Conservation (phyloP, 2,113 vertebrate species). For the Oophaga pumilio region DNA sequence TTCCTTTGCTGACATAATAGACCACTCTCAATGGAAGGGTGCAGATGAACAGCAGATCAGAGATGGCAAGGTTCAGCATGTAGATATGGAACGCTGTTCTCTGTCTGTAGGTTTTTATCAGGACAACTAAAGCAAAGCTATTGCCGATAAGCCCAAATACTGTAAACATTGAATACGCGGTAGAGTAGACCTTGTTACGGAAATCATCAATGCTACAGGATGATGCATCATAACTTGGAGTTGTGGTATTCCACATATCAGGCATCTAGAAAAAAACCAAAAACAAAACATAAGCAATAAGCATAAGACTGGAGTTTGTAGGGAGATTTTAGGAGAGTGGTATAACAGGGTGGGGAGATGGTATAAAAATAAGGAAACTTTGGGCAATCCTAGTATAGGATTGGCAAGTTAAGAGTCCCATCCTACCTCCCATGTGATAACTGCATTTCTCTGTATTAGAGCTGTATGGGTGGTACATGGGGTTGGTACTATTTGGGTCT, state of each 20-base stretch:
- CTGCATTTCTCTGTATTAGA: too few species aligned
- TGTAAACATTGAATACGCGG: slow-evolving; percentile 85
- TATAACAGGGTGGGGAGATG: too few species aligned
- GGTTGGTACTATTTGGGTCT: too few species aligned
- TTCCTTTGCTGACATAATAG: slow-evolving; percentile 85
- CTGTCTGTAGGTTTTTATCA: slow-evolving; percentile 78
- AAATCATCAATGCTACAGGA: slow-evolving; percentile 84
- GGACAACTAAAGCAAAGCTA: slow-evolving; percentile 80
- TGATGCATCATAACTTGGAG: slow-evolving; percentile 39
- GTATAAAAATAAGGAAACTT: too few species aligned
- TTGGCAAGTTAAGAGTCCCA: too few species aligned
- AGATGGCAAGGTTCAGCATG: slow-evolving; percentile 90
- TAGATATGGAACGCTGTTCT: slow-evolving; percentile 88
- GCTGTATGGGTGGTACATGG: too few species aligned
- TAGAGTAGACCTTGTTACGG: slow-evolving; percentile 90
- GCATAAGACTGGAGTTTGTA: too few species aligned
- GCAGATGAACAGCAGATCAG: slow-evolving; percentile 88
- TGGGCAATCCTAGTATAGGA: too few species aligned
- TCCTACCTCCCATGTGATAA: too few species aligned
- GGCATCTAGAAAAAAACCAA: background rate
- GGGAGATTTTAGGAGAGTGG: too few species aligned
- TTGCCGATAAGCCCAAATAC: slow-evolving; percentile 86
- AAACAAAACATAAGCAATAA: background rate
- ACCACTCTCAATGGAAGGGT: slow-evolving; percentile 87
- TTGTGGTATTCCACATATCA: slow-evolving; percentile 14